These are phyloP conservation scores for Zaprionus tsacasi DNA, from an alignment of 1,140 invertebrate species.

Conservation along the genomic window DNA sequence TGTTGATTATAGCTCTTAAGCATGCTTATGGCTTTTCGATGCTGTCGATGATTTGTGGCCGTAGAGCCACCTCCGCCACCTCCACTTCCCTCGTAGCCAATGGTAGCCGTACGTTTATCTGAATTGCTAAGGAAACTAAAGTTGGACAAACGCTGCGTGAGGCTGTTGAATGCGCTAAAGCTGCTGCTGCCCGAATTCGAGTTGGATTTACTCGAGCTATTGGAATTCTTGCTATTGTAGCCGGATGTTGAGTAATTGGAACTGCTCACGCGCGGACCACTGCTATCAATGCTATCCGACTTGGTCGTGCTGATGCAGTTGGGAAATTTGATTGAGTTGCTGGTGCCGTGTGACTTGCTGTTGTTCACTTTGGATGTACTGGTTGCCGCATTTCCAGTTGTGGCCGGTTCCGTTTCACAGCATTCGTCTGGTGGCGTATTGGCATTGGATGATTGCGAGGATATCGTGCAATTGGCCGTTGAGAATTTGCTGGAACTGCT, in stretches of 20 bases:
- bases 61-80: conserved; percentile 45
- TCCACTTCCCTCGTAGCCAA: conserved; percentile 56
- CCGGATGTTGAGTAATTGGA: conserved; percentile 65
- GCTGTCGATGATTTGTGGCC: conserved; percentile 64
- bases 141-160: conserved; percentile 80
- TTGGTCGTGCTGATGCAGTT: conserved; percentile 81
- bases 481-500: conserved; percentile 84
- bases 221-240: conserved; percentile 79
- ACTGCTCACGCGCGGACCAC: conserved; percentile 27
- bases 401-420: conserved; percentile 48
- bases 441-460: conserved; percentile 78
- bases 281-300: conserved; percentile 77
- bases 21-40: conserved; percentile 81
- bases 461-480: conserved; percentile 83
- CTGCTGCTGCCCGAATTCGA: conserved; percentile 65
- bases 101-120: conserved; percentile 66
- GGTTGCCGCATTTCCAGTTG: conserved; percentile 18
- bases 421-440: conserved; percentile 73
- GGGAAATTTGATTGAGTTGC: conserved; percentile 78
- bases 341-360: conserved; percentile 54
- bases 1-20: conserved; percentile 82
- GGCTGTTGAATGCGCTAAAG: conserved; percentile 78
- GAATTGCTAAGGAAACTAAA: conserved; percentile 80
- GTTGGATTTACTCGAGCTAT: conserved; percentile 77
- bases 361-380: conserved; percentile 52